A percentile compares a stretch with the other conserved stretches of the same genome.
Evolutionary conservation across 2,113 vertebrate species (phyloP).

Genomic region (Nestor notabilis): DNA sequence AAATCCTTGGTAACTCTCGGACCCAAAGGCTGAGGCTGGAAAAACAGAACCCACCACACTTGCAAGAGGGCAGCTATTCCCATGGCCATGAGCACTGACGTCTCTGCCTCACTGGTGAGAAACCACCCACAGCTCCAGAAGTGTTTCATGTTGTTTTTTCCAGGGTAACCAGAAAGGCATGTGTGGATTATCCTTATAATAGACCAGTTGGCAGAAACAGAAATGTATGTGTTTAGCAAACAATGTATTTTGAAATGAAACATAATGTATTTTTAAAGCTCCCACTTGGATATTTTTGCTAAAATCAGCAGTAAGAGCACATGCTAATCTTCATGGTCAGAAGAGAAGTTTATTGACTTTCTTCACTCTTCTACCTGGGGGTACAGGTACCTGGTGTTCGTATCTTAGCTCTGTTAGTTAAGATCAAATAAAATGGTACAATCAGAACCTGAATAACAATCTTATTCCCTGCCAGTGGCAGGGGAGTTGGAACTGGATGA

Average conservation of each 20-base stretch:
- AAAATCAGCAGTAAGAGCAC: constrained; percentile 47
- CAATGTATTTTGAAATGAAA: constrained; percentile 70
- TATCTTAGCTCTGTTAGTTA: constrained; percentile 57
- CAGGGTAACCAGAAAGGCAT: constrained; percentile 34
- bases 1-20: neutral
- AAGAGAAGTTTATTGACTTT: constrained; percentile 52
- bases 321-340: constrained; percentile 59
- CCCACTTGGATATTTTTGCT: constrained; percentile 50
- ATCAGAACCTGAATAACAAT: constrained; percentile 21
- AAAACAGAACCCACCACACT: neutral
- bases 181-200: constrained; percentile 49
- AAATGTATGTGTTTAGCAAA: constrained; percentile 67
- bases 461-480: neutral
- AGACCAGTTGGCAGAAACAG: constrained; percentile 60
- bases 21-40: neutral
- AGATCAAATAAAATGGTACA: constrained; percentile 21
- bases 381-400: constrained; percentile 51
- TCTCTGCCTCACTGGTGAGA: constrained; percentile 21
- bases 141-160: neutral
- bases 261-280: constrained; percentile 30
- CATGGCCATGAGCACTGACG: neutral
- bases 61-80: neutral
- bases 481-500: neutral
- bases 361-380: constrained; percentile 57
- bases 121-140: constrained; percentile 25